Conservation (phyloP, 2,888 invertebrate species). For the Cataglyphis albicans region DNA sequence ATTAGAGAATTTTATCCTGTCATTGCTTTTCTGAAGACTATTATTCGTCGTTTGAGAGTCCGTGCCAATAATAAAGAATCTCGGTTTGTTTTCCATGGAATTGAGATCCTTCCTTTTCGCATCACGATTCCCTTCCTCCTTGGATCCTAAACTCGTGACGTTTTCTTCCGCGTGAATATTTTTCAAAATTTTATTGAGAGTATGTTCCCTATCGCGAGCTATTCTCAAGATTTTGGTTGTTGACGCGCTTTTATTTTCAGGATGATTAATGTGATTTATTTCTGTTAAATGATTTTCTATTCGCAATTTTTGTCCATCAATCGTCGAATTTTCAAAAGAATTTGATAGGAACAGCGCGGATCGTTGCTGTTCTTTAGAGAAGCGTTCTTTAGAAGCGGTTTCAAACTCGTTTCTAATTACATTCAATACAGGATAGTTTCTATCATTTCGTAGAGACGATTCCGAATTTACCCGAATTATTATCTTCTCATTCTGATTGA, state of each 20-base stretch:
- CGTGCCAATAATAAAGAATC: background rate
- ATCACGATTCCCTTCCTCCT: background rate
- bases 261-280: background rate
- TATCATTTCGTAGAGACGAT: background rate
- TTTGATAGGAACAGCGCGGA: background rate
- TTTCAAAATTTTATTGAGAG: background rate
- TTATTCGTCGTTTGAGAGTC: background rate
- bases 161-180: background rate
- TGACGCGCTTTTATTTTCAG: background rate
- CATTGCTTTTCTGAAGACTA: background rate
- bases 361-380: background rate
- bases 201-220: background rate
- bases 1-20: conserved; percentile 45
- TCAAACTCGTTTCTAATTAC: background rate
- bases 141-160: background rate
- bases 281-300: background rate
- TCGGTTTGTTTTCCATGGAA: background rate
- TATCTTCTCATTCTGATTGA: background rate
- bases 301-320: background rate
- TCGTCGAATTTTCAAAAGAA: background rate
- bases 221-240: conserved; percentile 11
- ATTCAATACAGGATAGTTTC: background rate
- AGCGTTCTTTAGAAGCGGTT: background rate
- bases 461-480: background rate
- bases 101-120: background rate